A percentile compares a stretch with the other conserved stretches of the same genome.
These are phyloP conservation scores for Nixonia krombeini DNA, from an alignment of 1,140 invertebrate species.

Conservation along the genomic window DNA sequence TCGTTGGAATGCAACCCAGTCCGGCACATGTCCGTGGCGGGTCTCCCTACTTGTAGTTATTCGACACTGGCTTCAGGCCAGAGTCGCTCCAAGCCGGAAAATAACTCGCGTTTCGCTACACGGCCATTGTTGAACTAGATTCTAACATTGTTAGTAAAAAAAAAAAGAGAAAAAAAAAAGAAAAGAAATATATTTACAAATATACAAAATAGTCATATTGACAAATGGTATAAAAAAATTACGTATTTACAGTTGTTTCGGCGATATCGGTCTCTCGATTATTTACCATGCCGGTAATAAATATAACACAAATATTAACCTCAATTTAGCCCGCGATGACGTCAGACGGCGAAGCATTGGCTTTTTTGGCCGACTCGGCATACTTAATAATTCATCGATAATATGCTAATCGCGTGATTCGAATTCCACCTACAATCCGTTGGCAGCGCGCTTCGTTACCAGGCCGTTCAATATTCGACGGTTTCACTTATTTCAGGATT, in stretches of 20 bases:
- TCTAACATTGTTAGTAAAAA: neutral
- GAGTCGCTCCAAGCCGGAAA: conserved; percentile 30
- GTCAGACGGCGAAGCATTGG: too few species aligned
- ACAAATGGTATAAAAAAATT: too few species aligned
- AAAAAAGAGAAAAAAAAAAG: neutral
- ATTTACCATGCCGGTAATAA: too few species aligned
- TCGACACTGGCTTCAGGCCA: conserved; percentile 57
- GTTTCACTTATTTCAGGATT: neutral
- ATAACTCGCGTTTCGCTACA: conserved; percentile 34
- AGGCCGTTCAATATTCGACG: conserved; percentile 8
- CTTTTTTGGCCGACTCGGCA: too few species aligned
- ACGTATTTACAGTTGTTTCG: too few species aligned
- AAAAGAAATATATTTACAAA: too few species aligned
- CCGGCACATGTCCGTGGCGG: conserved; percentile 41
- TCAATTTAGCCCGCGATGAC: too few species aligned
- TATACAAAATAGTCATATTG: too few species aligned
- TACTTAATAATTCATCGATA: conserved; percentile 11
- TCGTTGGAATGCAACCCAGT: conserved; percentile 23
- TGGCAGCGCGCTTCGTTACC: conserved; percentile 1
- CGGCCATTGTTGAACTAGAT: neutral
- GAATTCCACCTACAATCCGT: conserved; percentile 13
- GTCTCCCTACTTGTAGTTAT: conserved; percentile 37
- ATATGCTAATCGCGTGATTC: conserved; percentile 33
- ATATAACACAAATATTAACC: too few species aligned
- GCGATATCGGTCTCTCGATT: too few species aligned